Evolutionary conservation across 2,797 vertebrate genomes (phyloP), one percentile per base, ranked within the genome.

Genomic region (Adelosebastes latens): DNA sequence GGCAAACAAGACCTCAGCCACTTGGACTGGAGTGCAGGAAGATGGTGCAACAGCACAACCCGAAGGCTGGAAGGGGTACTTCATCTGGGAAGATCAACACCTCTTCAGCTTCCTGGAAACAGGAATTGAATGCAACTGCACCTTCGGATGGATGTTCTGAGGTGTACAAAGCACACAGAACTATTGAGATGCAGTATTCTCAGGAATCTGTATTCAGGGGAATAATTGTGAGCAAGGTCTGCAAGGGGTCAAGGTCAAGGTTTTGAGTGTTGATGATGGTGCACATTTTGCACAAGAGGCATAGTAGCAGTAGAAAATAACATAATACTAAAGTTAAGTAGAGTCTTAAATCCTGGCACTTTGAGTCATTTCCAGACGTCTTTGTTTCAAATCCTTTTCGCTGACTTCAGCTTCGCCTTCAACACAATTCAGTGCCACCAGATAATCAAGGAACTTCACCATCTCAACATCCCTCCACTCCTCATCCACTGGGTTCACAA

Each of bases 1-100:
- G 59, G 52, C 75, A 89, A 90, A 84, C 81, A 77, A 77, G 87
- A 55, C 42, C 12, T 27, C 67, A 36, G 13, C 36, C 1, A 22
- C 25, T 39, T 2, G 3, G 24, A 62, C 32, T 1, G 29, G 29
- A 20, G 16, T 1, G 10, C 4, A 46, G 69, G 52, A 55, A n/a
- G 27, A 31, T 56, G 73, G 78, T 46, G 69, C 86, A 87, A 86
- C 82, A 88, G 79, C 76, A 56, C 83, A 53, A 66, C 81, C 90
- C 24, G 3, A 12, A 76, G 92, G 79, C 65, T 20, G 61, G 10
- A 60, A 11, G 34, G 36, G 22, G 58, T 25, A 72, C 42, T 77
- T 22, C 63, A 77, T 5, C 24, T 32, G 12, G 39, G 14, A 61
- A 11, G 9, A 24, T 5, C 0, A 27, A 22, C 61, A 13, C 7